Evolutionary conservation across 2,797 vertebrate species (phyloP).

Genomic region (Ptychobarbus kaznakovi): DNA sequence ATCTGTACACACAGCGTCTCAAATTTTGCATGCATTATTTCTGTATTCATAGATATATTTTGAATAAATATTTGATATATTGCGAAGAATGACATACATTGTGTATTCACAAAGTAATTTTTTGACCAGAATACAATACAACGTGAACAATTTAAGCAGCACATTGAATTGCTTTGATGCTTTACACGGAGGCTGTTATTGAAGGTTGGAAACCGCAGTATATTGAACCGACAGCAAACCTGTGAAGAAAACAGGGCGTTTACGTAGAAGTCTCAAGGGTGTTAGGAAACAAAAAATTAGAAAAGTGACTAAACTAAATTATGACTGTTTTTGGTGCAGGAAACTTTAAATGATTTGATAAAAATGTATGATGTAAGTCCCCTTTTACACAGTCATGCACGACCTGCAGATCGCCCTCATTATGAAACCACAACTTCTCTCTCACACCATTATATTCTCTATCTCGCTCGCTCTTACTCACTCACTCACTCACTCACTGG

Average conservation of each 20-base stretch:
- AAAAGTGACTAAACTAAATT: background rate
- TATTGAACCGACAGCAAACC: background rate
- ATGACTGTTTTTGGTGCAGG: background rate
- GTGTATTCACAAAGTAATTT: background rate
- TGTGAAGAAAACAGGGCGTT: background rate
- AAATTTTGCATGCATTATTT: background rate
- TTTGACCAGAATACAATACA: background rate
- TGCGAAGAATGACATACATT: background rate
- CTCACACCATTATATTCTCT: constrained; percentile 70
- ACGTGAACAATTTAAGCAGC: background rate
- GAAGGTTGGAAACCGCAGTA: background rate
- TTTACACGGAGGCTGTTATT: background rate
- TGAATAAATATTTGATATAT: background rate
- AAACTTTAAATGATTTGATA: constrained; percentile 31
- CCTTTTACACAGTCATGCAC: constrained; percentile 67
- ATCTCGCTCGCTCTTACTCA: constrained; percentile 44
- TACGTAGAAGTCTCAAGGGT: background rate
- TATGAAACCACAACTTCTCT: constrained; percentile 75
- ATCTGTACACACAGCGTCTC: background rate
- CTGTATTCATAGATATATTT: background rate
- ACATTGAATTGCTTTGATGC: background rate
- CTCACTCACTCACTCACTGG: constrained; percentile 73
- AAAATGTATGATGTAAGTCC: constrained; percentile 27
- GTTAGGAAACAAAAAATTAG: background rate
- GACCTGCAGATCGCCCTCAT: constrained; percentile 70